Percentiles rank a stretch among this genome's conserved stretches.
Evolutionary conservation across 2,113 vertebrate genomes (phyloP).

Genomic region (Halcyon senegalensis): DNA sequence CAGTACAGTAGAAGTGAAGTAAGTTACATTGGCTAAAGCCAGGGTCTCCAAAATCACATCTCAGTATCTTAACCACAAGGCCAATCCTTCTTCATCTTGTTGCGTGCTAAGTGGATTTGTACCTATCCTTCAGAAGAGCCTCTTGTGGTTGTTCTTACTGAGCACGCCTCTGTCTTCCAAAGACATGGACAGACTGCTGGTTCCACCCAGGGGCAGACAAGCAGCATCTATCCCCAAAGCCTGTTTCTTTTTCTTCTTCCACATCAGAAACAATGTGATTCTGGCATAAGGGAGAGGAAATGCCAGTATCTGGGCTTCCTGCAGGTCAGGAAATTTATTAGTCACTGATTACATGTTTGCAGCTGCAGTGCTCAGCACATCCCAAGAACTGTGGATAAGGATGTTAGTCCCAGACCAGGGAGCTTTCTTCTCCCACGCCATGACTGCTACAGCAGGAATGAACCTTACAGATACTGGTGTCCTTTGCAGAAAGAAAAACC

Average conservation of each 20-base stretch:
- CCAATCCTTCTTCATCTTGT: not conserved
- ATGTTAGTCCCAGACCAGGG: not conserved
- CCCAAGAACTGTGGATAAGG: not conserved
- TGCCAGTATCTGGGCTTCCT: not conserved
- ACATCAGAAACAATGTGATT: not conserved
- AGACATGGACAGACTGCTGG: not conserved
- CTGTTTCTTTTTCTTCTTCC: not conserved
- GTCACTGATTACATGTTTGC: not conserved
- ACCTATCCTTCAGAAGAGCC: not conserved
- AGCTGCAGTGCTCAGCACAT: not conserved
- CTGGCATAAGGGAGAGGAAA: not conserved
- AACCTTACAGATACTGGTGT: not conserved
- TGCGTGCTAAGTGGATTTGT: not conserved
- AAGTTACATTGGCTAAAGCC: not conserved
- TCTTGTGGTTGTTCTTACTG: not conserved
- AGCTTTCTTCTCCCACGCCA: not conserved
- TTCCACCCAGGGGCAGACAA: not conserved
- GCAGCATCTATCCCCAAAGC: not conserved
- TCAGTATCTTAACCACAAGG: not conserved
- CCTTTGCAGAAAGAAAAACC: not conserved
- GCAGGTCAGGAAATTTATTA: not conserved
- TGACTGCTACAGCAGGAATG: not conserved
- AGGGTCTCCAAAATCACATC: not conserved
- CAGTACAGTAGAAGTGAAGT: not conserved
- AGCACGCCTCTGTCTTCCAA: not conserved